These are phyloP conservation scores for crab-eating macaque (Macaca fascicularis) DNA, from an alignment of 2,113 vertebrate species.

Conservation along the genomic window T2T-MFA8v1.1 NC_088375.1:211181501-211182000, in stretches of 20 bases:
- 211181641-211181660: neutral
- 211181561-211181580: neutral
- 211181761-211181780: neutral
- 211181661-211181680: neutral
- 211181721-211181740: neutral
- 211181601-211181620: neutral
- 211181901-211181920: neutral
- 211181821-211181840: neutral
- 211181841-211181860: accelerated
- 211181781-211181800: neutral
- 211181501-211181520: neutral
- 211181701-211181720: neutral
- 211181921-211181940: neutral
- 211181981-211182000: neutral
- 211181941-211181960: neutral
- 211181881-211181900: neutral
- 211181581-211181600: neutral
- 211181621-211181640: neutral
- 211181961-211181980: neutral
- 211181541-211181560: neutral
- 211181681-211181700: neutral
- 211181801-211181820: neutral
- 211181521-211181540: neutral
- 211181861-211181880: neutral
- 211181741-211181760: neutral